These are phyloP conservation scores for Pterocles gutturalis DNA, from an alignment of 2,113 vertebrate species.

Conservation along the genomic window DNA sequence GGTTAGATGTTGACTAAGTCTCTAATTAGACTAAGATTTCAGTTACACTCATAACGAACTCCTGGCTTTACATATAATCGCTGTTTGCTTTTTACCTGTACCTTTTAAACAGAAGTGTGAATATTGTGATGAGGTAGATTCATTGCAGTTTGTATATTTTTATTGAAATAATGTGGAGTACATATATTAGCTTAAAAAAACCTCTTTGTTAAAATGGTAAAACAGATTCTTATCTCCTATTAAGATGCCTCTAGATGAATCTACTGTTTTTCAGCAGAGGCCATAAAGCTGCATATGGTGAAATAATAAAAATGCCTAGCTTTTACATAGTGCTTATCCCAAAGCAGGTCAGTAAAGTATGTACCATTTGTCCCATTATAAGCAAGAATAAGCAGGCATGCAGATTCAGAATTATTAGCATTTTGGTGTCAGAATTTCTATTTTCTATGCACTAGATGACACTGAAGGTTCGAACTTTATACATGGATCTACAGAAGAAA, in stretches of 20 bases:
- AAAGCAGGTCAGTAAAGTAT: neutral
- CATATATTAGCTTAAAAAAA: neutral
- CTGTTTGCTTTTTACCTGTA: neutral
- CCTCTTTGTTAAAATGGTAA: neutral
- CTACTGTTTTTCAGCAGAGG: neutral
- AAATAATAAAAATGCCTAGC: neutral
- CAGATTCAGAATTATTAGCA: neutral
- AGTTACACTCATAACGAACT: neutral
- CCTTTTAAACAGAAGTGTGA: neutral
- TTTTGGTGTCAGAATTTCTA: neutral
- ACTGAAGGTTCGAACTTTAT: neutral
- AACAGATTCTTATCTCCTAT: neutral
- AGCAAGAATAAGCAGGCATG: neutral
- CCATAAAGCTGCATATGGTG: neutral
- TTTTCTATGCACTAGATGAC: neutral
- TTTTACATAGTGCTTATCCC: neutral
- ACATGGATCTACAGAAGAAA: neutral
- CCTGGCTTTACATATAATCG: fast-evolving
- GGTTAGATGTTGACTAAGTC: neutral
- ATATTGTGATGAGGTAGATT: neutral
- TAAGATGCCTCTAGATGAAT: neutral
- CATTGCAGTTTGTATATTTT: neutral
- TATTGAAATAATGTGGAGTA: neutral
- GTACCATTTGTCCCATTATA: neutral
- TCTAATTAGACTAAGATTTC: neutral